Conservation (phyloP, 2,888 invertebrate species). For the Papilio protenor region DNA sequence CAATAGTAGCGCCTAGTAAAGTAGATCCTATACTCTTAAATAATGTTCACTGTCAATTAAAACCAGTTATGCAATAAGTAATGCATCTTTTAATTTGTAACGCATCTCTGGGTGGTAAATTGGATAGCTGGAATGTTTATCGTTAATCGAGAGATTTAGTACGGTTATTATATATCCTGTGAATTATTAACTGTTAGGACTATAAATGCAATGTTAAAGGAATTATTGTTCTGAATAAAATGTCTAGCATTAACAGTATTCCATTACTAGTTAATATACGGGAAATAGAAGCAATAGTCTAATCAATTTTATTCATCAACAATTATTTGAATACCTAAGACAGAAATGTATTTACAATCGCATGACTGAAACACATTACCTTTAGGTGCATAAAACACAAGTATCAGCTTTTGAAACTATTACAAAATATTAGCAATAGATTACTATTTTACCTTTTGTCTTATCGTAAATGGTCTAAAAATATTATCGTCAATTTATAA, state of each 20-base stretch:
- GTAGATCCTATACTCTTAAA: constrained; percentile 19
- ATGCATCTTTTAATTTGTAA: constrained; percentile 25
- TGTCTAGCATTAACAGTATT: not conserved
- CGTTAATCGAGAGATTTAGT: constrained; percentile 10
- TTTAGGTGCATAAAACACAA: constrained; percentile 10
- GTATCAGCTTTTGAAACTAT: constrained; percentile 14
- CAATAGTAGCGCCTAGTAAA: constrained; percentile 2
- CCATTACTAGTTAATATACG: not conserved
- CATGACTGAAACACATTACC: constrained; percentile 34
- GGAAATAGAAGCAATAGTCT: constrained; percentile 4
- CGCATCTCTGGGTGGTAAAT: constrained; percentile 24
- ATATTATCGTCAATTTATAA: not conserved
- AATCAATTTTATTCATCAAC: constrained; percentile 14
- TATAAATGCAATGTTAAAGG: not conserved
- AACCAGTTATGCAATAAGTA: constrained; percentile 19
- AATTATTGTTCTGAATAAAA: not conserved
- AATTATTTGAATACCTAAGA: constrained; percentile 24
- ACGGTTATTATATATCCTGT: not conserved
- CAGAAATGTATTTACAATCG: constrained; percentile 29
- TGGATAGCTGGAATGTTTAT: constrained; percentile 7
- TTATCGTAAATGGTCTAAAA: not conserved
- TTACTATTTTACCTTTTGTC: constrained; percentile 1
- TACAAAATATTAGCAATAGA: constrained; percentile 20
- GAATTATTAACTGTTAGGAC: too few relatives aligned
- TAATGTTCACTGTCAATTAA: constrained; percentile 31